These are phyloP conservation scores for Propithecus deckenii DNA, from an alignment of 2,797 vertebrate genomes.

Conservation along the genomic window DNA sequence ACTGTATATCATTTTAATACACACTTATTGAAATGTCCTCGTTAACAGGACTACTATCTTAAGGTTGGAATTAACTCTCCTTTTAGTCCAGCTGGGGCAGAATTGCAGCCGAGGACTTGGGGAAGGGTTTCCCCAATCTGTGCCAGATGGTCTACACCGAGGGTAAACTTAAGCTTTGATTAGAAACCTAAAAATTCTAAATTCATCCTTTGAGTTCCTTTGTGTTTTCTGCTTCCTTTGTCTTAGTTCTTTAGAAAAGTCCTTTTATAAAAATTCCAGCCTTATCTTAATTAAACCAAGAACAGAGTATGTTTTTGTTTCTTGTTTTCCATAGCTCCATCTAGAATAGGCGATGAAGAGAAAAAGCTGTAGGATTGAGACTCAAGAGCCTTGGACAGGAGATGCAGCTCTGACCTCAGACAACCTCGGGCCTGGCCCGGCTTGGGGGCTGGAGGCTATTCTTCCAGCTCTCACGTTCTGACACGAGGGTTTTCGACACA, in stretches of 20 bases:
- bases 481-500: too few species aligned
- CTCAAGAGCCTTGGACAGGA: background rate
- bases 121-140: background rate
- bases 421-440: background rate
- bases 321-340: constrained; percentile 7
- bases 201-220: background rate
- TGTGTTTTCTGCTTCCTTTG: constrained; percentile 7
- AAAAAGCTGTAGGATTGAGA: background rate
- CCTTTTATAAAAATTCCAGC: background rate
- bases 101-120: background rate
- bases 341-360: background rate
- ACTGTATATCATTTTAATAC: background rate
- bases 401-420: background rate
- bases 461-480: background rate
- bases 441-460: background rate
- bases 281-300: constrained; percentile 44
- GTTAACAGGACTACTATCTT: background rate
- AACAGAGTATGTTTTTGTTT: constrained; percentile 51
- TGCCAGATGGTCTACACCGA: background rate
- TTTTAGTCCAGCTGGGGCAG: background rate
- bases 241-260: background rate
- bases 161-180: background rate
- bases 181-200: constrained; percentile 37
- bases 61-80: background rate
- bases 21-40: background rate